Evolutionary conservation across 2,888 invertebrate genomes (phyloP).

Genomic region (Adelognathus sp.): DNA sequence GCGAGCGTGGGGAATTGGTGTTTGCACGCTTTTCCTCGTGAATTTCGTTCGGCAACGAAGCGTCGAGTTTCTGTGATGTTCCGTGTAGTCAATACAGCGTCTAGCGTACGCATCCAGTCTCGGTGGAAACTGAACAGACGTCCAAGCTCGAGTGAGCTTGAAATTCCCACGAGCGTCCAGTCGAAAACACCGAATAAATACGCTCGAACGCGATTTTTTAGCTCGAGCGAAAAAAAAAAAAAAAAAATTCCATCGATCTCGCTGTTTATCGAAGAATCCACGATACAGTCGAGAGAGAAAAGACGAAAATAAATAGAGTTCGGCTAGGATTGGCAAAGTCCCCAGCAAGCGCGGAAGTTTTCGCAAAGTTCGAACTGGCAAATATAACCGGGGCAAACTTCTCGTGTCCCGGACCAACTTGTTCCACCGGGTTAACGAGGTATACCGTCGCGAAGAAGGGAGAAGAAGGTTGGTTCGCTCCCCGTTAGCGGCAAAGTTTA

Average conservation of each 20-base stretch:
- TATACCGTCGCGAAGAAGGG: neutral
- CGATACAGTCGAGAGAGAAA: neutral
- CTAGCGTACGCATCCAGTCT: neutral
- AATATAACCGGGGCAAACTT: conserved; percentile 12
- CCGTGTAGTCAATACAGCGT: neutral
- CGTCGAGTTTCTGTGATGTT: neutral
- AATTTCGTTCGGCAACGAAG: conserved; percentile 8
- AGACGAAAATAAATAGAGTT: neutral
- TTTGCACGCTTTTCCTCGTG: conserved; percentile 31
- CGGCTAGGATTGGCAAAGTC: neutral
- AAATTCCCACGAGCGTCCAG: neutral
- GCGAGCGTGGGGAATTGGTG: neutral
- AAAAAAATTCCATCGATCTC: neutral
- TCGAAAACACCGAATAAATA: neutral
- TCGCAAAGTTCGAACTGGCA: conserved; percentile 4
- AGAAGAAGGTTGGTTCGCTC: neutral
- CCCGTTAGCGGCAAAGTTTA: conserved; percentile 4
- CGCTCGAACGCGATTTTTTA: neutral
- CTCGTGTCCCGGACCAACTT: conserved; percentile 9
- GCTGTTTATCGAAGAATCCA: neutral
- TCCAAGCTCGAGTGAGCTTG: no score
- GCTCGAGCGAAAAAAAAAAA: neutral
- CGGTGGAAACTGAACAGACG: conserved; percentile 5
- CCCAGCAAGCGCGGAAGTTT: neutral
- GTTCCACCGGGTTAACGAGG: conserved; percentile 16